Evolutionary conservation across 64 coral and sea anemone genomes (phyloP), one percentile per base, ranked within the genome.

Genomic region (Dendronephthya gigantea): DNA sequence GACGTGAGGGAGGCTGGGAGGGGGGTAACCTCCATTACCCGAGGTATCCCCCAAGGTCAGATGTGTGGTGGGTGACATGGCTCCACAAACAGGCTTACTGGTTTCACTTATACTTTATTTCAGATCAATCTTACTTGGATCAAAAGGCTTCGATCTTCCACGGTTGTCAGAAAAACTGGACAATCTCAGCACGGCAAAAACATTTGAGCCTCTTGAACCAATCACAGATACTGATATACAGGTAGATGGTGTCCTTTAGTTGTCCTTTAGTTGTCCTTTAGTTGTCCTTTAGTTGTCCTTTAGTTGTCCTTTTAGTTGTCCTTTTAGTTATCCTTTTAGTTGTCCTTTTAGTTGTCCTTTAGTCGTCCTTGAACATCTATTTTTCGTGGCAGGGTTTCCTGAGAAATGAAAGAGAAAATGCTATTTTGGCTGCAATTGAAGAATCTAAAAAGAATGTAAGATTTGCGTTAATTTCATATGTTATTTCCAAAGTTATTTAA

Each of bases 321-420:
- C n/a, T n/a, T n/a, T n/a, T n/a, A n/a, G n/a, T n/a, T n/a, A n/a
- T n/a, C n/a, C n/a, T n/a, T n/a, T n/a, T n/a, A n/a, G n/a, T n/a
- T n/a, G n/a, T n/a, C n/a, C n/a, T n/a, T n/a, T n/a, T n/a, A n/a
- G n/a, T n/a, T n/a, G n/a, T n/a, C n/a, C n/a, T n/a, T n/a, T n/a
- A n/a, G n/a, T n/a, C n/a, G n/a, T n/a, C n/a, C n/a, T n/a, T n/a
- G n/a, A n/a, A n/a, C n/a, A n/a, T n/a, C n/a, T n/a, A n/a, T n/a
- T n/a, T n/a, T n/a, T n/a, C n/a, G n/a, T n/a, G n/a, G n/a, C 31
- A 97, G 95, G 95, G 95, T n/a, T 98, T 98, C 87, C 84, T 98
- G 82, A 93, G 95, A 47, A 98, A 98, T 90, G 95, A 98, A 49
- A 98, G 95, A 91, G 95, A 98, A 87, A 98, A 98, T 90, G 95